These are phyloP conservation scores for Thaumetopoea pityocampa DNA, from an alignment of 1,140 invertebrate genomes.

Conservation along the genomic window DNA sequence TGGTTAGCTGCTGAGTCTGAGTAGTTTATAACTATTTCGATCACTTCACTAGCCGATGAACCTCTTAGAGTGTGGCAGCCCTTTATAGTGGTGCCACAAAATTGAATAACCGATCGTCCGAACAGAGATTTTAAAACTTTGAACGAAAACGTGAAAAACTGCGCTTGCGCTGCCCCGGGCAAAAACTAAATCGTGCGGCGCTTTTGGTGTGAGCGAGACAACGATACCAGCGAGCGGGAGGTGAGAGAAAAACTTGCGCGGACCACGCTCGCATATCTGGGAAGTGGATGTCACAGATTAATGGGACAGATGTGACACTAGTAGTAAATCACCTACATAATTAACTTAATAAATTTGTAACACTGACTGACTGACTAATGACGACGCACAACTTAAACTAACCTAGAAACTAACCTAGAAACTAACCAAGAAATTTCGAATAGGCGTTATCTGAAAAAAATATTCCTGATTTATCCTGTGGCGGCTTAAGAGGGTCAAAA, in stretches of 20 bases:
- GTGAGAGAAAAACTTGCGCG: constrained; percentile 14
- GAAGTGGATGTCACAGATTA: constrained; percentile 12
- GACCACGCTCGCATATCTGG: constrained; percentile 15
- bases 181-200: constrained; percentile 11
- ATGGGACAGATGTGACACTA: background rate
- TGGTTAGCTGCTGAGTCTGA: no score
- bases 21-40: no score
- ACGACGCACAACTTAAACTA: no score
- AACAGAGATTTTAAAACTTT: constrained; percentile 13
- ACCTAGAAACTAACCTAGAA: no score
- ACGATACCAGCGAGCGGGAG: constrained; percentile 1
- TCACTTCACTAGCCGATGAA: no score
- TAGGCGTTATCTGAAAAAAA: no score
- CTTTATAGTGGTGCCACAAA: constrained; percentile 1
- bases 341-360: background rate
- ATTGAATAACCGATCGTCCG: constrained; percentile 5
- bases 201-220: constrained; percentile 10
- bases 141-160: constrained; percentile 13
- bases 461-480: no score
- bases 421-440: no score
- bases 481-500: no score
- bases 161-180: constrained; percentile 4
- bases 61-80: constrained; percentile 1
- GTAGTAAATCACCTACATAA: no score
- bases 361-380: no score